These are phyloP conservation scores for Gadopsis bispinosus DNA, from an alignment of 2,797 vertebrate species.

Conservation along the genomic window DNA sequence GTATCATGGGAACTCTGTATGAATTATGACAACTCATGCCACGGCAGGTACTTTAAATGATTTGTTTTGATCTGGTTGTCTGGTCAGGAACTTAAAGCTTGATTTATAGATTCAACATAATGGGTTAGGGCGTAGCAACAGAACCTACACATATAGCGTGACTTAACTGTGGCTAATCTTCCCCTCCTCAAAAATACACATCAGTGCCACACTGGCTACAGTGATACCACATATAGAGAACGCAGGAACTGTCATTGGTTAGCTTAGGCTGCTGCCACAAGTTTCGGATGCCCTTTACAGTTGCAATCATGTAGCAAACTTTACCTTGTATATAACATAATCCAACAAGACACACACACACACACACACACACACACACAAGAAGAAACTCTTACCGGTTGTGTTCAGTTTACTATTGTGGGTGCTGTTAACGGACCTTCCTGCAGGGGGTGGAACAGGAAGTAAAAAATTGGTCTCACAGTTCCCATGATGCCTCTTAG, in stretches of 20 bases:
- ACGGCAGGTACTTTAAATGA: background rate
- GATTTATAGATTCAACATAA: background rate
- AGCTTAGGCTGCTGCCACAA: background rate
- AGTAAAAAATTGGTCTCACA: conserved; percentile 74
- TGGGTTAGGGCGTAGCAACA: background rate
- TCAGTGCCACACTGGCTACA: background rate
- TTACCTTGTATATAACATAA: background rate
- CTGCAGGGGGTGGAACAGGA: conserved; percentile 71
- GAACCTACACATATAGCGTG: background rate
- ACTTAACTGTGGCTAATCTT: background rate
- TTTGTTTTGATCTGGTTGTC: background rate
- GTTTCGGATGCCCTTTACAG: background rate
- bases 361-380: background rate
- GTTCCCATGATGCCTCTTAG: conserved; percentile 73
- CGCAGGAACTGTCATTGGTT: background rate
- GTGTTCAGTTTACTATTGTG: conserved; percentile 39
- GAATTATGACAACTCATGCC: background rate
- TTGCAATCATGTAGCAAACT: background rate
- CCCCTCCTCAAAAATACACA: background rate
- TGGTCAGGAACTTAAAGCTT: background rate
- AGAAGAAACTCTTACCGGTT: conserved; percentile 70
- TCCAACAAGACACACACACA: background rate
- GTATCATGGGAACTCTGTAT: background rate
- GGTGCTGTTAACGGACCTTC: conserved; percentile 12
- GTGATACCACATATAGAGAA: background rate